A percentile compares a stretch with the other conserved stretches of the same genome.
Evolutionary conservation across 2,797 vertebrate genomes (phyloP).

Genomic region (Falco rusticolus): DNA sequence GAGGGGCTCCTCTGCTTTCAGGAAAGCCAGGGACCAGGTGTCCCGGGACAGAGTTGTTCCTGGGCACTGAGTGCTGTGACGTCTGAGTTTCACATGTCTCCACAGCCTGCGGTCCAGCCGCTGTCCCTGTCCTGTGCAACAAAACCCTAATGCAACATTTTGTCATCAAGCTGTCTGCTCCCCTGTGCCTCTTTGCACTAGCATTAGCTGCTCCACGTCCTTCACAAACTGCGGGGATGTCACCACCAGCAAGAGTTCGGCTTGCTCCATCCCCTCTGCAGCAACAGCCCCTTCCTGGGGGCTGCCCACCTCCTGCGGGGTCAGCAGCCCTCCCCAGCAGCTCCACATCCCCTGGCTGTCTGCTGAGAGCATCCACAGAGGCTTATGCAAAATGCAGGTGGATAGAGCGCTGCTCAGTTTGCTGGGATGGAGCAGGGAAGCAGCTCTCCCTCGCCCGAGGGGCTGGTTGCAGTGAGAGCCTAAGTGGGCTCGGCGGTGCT

Average conservation of each 20-base stretch:
- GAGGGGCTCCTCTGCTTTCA: neutral
- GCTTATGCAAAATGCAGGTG: neutral
- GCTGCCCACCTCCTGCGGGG: neutral
- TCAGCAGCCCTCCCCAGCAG: rapidly evolving
- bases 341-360: rapidly evolving
- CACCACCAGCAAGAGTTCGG: neutral
- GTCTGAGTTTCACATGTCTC: neutral
- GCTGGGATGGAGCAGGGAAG: neutral
- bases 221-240: neutral
- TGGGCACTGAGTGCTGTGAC: neutral
- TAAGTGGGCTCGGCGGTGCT: rapidly evolving
- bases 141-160: neutral
- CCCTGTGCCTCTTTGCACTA: neutral
- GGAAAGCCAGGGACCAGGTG: neutral
- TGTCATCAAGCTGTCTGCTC: neutral
- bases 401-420: neutral
- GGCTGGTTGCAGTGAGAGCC: rapidly evolving
- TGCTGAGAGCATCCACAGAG: neutral
- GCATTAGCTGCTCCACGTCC: neutral
- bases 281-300: neutral
- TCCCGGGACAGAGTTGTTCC: neutral
- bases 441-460: neutral
- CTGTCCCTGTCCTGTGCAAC: neutral
- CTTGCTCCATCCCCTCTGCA: neutral
- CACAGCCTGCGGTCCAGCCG: rapidly evolving